Evolutionary conservation across 2,888 invertebrate genomes (phyloP).

Genomic region (Drosophila lacicola): DNA sequence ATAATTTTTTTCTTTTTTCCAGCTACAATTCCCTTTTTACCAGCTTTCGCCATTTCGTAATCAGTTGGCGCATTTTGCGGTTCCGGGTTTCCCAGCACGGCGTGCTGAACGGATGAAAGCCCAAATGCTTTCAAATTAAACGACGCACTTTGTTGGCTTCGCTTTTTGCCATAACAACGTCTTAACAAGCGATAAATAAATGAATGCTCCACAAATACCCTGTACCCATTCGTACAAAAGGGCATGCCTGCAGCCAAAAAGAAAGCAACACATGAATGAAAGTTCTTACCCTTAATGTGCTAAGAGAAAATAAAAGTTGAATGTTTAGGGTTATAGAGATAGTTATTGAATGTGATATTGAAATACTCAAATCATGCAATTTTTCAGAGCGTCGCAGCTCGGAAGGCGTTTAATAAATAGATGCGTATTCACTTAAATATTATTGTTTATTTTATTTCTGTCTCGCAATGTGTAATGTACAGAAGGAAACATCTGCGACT

Average conservation of each 20-base stretch:
- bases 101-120: slow-evolving; percentile 20
- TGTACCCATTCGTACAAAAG: not conserved
- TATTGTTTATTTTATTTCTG: too few species aligned
- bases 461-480: too few species aligned
- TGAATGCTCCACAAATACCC: slow-evolving; percentile 1
- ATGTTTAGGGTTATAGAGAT: too few species aligned
- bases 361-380: too few species aligned
- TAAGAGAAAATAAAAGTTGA: too few species aligned
- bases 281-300: too few species aligned
- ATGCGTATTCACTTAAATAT: too few species aligned
- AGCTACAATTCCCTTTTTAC: slow-evolving; percentile 29
- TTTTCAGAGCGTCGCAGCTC: too few species aligned
- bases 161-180: slow-evolving; percentile 21
- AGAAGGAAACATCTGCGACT: too few species aligned
- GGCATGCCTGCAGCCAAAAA: not conserved
- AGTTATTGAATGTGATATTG: too few species aligned
- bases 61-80: slow-evolving; percentile 19
- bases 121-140: slow-evolving; percentile 34
- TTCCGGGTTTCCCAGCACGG: not conserved
- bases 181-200: slow-evolving; percentile 34
- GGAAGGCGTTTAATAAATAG: too few species aligned
- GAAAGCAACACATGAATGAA: not conserved
- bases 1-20: slow-evolving; percentile 32
- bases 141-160: slow-evolving; percentile 19
- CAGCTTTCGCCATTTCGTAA: not conserved